A percentile compares a stretch with the other conserved stretches of the same genome.
These are phyloP conservation scores for Hydrolagus colliei DNA, from an alignment of 2,797 vertebrate species.

Conservation along the genomic window DNA sequence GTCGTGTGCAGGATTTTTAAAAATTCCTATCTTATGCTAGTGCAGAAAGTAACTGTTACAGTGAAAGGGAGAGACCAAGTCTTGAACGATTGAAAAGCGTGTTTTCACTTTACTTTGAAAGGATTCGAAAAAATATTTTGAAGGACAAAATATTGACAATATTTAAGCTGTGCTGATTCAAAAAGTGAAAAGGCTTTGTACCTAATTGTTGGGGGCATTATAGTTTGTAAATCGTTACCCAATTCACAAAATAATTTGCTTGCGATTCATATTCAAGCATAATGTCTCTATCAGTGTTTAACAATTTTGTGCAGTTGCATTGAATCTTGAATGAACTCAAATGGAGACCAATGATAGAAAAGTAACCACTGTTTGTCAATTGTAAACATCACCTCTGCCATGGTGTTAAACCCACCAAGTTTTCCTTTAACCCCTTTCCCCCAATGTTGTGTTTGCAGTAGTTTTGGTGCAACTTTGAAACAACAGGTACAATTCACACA, in stretches of 20 bases:
- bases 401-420: slow-evolving; percentile 12
- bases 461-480: neutral
- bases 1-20: slow-evolving; percentile 39
- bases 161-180: neutral
- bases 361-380: slow-evolving; percentile 21
- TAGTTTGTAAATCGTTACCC: neutral
- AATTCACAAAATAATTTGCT: neutral
- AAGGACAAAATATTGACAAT: neutral
- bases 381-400: slow-evolving; percentile 16
- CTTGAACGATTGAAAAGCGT: slow-evolving; percentile 36
- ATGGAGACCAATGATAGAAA: slow-evolving; percentile 19
- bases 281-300: neutral
- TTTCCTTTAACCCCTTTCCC: neutral
- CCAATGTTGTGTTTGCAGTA: too few species aligned
- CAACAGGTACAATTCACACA: neutral
- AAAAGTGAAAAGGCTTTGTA: neutral
- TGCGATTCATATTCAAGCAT: neutral
- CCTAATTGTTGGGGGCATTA: neutral
- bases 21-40: slow-evolving; percentile 35
- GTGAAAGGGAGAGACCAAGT: slow-evolving; percentile 34
- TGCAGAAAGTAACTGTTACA: slow-evolving; percentile 34
- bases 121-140: slow-evolving; percentile 16
- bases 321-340: neutral
- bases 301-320: neutral
- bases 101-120: neutral